Evolutionary conservation across 2,113 vertebrate species (phyloP), one percentile per base, ranked within the genome.

Genomic region (Tretioscincus oriximinensis): DNA sequence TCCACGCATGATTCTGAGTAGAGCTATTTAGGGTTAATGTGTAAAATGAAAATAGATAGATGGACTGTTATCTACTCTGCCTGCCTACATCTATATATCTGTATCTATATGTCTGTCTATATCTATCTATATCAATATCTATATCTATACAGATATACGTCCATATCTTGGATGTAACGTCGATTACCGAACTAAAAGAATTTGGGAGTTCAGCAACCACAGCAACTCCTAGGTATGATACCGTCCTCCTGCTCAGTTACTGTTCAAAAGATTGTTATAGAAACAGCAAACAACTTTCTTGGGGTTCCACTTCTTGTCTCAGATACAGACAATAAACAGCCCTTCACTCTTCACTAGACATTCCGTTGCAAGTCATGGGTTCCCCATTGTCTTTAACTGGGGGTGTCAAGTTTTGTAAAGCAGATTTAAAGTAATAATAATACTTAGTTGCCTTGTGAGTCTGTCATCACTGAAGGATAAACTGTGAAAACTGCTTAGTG

Each of bases 391-490:
- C 11, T 0, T 41, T 29, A 66, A 61, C 28, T 29, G 49, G 41
- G 64, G 11, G 35, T 18, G 7, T 28, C 11, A 61, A 21, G 12
- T 82, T 69, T 74, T 75, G 16, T 21, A 71, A 47, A 73, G 67
- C 81, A 21, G 7, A 26, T 66, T 54, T 41, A 22, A 51, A 69
- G 35, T 63, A 41, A 41, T 41, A 41, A 41, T 41, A 41, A 41
- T 41, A 41, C 2, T 41, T 4, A 11, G 63, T 60, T 63, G 76
- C 49, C 8, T 1, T 18, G 0, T 0, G 3, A 7, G 5, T 3
- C 3, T 20, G 31, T 24, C 45, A 0, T 6, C 8, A 5, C 47
- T 14, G 20, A 16, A 18, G 11, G 16, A 70, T 11, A 31, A 35
- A 45, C 1, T 4, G 70, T 9, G 29, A n/a, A 79, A 20, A 20